These are phyloP conservation scores for Psittacus erithacus DNA, from an alignment of 2,113 vertebrate genomes.

Conservation along the genomic window DNA sequence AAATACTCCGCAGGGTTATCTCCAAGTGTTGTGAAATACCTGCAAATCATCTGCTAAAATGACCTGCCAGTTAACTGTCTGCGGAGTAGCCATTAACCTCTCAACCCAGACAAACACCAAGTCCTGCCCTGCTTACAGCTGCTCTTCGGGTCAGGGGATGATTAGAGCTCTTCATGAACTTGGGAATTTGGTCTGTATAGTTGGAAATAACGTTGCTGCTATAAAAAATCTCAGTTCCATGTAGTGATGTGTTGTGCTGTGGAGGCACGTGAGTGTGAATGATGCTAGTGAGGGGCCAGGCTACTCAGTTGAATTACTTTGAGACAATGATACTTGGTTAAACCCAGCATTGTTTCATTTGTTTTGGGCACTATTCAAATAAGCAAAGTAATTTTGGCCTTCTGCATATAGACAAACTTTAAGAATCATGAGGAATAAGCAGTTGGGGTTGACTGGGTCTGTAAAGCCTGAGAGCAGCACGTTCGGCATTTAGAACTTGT, in stretches of 20 bases:
- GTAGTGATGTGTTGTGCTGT: background rate
- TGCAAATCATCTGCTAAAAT: slow-evolving; percentile 57
- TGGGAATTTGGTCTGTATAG: background rate
- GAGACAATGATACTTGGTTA: background rate
- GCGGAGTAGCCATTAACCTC: slow-evolving; percentile 20
- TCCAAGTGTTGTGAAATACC: slow-evolving; percentile 15
- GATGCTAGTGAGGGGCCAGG: background rate
- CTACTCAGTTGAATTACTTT: background rate
- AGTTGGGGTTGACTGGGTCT: background rate
- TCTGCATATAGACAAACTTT: background rate
- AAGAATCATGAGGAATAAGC: background rate
- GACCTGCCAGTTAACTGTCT: slow-evolving; percentile 43
- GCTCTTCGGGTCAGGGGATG: background rate
- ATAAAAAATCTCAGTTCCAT: background rate
- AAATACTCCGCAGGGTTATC: slow-evolving; percentile 28
- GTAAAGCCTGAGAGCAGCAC: background rate
- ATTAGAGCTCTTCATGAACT: background rate
- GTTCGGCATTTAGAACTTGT: background rate
- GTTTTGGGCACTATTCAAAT: background rate
- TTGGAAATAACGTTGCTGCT: slow-evolving; percentile 3
- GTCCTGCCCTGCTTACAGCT: background rate
- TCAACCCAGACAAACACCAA: background rate
- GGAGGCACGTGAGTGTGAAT: background rate
- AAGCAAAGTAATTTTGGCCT: background rate
- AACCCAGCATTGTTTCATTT: background rate